phyloP scores from a whole-genome alignment of 2,888 invertebrate species.

The Mystacides longicornis region DNA sequence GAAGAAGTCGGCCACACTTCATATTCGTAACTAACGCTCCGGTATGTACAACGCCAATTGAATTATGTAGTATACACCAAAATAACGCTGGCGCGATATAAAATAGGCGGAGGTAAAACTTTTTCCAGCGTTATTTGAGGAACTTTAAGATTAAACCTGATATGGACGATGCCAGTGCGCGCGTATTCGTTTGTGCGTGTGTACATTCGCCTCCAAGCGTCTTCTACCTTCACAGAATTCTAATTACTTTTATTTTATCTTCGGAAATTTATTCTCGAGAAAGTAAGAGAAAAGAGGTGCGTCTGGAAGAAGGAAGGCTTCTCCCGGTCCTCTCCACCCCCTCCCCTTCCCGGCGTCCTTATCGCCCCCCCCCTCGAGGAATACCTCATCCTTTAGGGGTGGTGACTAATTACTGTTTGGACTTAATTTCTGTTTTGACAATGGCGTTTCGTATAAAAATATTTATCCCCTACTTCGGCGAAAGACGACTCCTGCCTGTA shows the following conservation, averaged over 20 bases:
- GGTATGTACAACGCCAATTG: no score
- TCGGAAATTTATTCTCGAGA: constrained; percentile 26
- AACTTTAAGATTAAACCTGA: neutral
- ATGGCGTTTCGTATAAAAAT: constrained; percentile 25
- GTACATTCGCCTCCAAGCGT: constrained; percentile 15
- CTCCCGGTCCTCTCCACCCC: constrained; percentile 11
- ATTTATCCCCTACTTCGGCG: constrained; percentile 16
- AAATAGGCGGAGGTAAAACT: no score
- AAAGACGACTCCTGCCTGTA: neutral
- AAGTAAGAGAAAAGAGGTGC: constrained; percentile 25
- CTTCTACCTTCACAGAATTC: constrained; percentile 26
- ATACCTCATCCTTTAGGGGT: constrained; percentile 3
- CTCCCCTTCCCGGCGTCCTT: neutral
- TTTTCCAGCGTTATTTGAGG: no score
- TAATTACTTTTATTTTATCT: constrained; percentile 27
- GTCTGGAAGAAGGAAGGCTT: constrained; percentile 23
- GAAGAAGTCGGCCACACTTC: no score
- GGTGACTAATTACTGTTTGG: constrained; percentile 27
- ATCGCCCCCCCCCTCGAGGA: constrained; percentile 1
- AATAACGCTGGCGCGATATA: no score
- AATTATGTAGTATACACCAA: no score
- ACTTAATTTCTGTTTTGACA: constrained; percentile 27
- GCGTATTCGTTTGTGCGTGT: constrained; percentile 12
- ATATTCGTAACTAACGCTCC: no score
- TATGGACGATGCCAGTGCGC: neutral